A percentile compares a stretch with the other conserved stretches of the same genome.
phyloP scores from a whole-genome alignment of 2,888 invertebrate genomes.

The Drosophila fungiperda region DNA sequence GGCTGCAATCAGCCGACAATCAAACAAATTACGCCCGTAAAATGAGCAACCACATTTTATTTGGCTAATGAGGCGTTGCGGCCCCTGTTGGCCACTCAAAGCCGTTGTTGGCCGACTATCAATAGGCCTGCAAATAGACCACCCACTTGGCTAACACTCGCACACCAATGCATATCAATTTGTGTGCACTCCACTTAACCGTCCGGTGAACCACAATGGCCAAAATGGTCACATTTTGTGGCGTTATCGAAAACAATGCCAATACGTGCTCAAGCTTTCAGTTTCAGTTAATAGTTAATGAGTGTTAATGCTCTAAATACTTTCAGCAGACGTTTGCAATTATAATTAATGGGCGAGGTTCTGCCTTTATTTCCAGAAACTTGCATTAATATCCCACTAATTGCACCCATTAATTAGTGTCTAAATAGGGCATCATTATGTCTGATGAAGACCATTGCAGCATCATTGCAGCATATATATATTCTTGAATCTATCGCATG shows the following conservation, averaged over 20 bases:
- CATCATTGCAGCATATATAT: not conserved
- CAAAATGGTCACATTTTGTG: conserved; percentile 4
- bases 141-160: conserved; percentile 30
- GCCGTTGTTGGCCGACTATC: conserved; percentile 33
- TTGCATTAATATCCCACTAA: not conserved
- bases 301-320: not conserved
- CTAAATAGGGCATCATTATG: not conserved
- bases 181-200: not conserved
- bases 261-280: too few species aligned
- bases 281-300: not conserved
- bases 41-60: conserved; percentile 37
- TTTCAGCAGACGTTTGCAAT: not conserved
- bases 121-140: conserved; percentile 39
- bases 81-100: conserved; percentile 13
- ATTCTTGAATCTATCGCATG: not conserved
- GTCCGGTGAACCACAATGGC: conserved; percentile 14
- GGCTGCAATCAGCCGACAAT: conserved; percentile 57
- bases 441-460: not conserved
- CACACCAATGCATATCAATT: conserved; percentile 5
- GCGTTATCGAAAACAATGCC: not conserved
- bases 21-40: conserved; percentile 60
- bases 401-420: not conserved
- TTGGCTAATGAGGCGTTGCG: conserved; percentile 54
- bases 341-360: not conserved
- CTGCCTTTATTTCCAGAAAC: not conserved